These are phyloP conservation scores for Sebastes variabilis DNA, from an alignment of 2,797 vertebrate genomes.

Conservation along the genomic window DNA sequence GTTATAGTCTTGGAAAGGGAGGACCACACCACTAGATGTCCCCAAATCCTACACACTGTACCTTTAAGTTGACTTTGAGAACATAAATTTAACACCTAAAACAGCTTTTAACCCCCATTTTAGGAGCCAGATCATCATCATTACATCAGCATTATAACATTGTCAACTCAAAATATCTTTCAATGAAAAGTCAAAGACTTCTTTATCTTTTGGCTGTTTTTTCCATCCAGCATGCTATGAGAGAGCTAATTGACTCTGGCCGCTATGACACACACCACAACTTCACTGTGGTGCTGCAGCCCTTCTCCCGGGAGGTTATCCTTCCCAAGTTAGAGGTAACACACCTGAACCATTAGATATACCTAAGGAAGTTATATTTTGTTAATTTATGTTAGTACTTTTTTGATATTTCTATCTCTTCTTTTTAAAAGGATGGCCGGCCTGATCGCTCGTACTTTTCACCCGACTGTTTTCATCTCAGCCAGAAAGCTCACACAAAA, in stretches of 20 bases:
- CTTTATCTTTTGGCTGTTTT: not conserved
- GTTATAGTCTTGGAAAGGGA: accelerated
- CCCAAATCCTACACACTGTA: too few relatives aligned
- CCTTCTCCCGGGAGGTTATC: slow-evolving; percentile 82
- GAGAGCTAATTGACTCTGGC: slow-evolving; percentile 85
- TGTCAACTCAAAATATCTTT: not conserved
- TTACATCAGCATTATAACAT: not conserved
- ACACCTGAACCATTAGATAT: not conserved
- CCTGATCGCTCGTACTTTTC: slow-evolving; percentile 89
- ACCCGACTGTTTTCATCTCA: slow-evolving; percentile 91
- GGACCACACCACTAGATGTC: too few relatives aligned
- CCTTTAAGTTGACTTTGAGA: not conserved
- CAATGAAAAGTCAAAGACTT: not conserved
- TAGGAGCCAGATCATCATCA: not conserved
- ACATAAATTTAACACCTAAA: not conserved
- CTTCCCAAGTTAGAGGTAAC: slow-evolving; percentile 82
- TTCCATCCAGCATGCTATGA: slow-evolving; percentile 77
- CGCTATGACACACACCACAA: slow-evolving; percentile 86
- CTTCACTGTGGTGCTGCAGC: slow-evolving; percentile 92
- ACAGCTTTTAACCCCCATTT: not conserved
- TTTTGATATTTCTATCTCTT: not conserved
- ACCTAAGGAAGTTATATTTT: not conserved
- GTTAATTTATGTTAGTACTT: not conserved
- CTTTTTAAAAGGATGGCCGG: slow-evolving; percentile 79
- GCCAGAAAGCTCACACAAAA: slow-evolving; percentile 85